Evolutionary conservation across 2,113 vertebrate genomes (phyloP).

Genomic region (Nesogale talazaci): DNA sequence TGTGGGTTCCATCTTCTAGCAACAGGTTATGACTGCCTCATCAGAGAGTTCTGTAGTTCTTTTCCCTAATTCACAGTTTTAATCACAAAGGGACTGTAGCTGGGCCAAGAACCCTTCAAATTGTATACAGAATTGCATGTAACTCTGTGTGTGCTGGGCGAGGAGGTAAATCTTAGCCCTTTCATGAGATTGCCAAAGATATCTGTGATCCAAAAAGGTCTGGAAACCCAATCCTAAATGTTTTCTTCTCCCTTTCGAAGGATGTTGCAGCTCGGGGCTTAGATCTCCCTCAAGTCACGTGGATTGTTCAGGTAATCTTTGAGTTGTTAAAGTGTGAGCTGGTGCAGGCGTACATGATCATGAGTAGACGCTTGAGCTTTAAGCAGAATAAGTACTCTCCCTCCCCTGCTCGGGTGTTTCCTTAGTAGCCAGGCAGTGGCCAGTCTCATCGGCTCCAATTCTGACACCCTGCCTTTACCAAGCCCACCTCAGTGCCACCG

Average conservation of each 20-base stretch:
- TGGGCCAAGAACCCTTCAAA: neutral
- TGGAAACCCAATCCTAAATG: neutral
- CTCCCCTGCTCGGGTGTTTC: constrained; percentile 57
- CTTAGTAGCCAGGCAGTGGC: constrained; percentile 62
- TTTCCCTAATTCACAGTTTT: neutral
- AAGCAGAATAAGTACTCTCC: constrained; percentile 58
- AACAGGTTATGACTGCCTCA: neutral
- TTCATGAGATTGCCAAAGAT: neutral
- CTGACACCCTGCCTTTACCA: constrained; percentile 23
- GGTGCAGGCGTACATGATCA: neutral
- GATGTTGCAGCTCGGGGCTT: constrained; percentile 97
- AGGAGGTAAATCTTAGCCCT: neutral
- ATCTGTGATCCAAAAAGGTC: neutral
- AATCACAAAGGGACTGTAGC: neutral
- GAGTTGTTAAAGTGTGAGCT: neutral
- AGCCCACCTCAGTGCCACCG: neutral
- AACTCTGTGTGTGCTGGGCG: rapidly evolving
- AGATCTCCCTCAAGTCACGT: constrained; percentile 95
- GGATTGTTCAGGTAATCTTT: constrained; percentile 95
- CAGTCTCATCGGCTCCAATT: constrained; percentile 9
- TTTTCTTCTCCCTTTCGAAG: constrained; percentile 84
- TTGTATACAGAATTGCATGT: neutral
- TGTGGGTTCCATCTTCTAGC: neutral
- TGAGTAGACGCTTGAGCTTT: constrained; percentile 36
- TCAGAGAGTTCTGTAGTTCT: neutral